phyloP scores from a whole-genome alignment of 2,113 vertebrate genomes.

The Lophochroa leadbeateri region DNA sequence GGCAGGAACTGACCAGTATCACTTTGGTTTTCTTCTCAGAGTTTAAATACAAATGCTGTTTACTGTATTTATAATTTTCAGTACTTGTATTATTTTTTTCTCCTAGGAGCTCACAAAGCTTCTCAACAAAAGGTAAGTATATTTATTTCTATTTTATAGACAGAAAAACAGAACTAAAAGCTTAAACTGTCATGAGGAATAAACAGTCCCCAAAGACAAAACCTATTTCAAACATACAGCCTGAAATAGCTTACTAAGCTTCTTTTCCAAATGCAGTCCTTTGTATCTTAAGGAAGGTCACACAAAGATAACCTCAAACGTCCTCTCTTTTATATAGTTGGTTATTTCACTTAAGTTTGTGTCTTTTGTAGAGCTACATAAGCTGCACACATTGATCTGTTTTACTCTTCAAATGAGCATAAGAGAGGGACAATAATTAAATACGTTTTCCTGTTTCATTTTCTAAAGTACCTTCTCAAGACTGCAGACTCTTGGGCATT shows the following conservation, averaged over 20 bases:
- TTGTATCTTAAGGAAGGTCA: not conserved
- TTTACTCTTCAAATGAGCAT: not conserved
- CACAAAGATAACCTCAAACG: not conserved
- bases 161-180: not conserved
- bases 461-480: not conserved
- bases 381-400: not conserved
- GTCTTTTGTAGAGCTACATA: not conserved
- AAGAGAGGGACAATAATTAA: not conserved
- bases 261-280: not conserved
- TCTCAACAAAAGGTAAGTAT: not conserved
- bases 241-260: not conserved
- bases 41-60: not conserved
- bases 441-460: not conserved
- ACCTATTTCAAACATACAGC: not conserved
- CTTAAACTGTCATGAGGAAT: not conserved
- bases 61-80: not conserved
- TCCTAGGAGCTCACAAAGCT: not conserved
- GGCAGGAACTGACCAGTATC: not conserved
- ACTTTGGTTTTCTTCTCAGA: not conserved
- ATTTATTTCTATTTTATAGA: not conserved
- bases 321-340: not conserved
- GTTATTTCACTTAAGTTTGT: not conserved
- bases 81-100: not conserved
- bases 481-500: not conserved
- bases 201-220: not conserved